A percentile compares a stretch with the other conserved stretches of the same genome.
Conservation (phyloP, 92 coral and sea anemone species). For the Phenganax marumi region DNA sequence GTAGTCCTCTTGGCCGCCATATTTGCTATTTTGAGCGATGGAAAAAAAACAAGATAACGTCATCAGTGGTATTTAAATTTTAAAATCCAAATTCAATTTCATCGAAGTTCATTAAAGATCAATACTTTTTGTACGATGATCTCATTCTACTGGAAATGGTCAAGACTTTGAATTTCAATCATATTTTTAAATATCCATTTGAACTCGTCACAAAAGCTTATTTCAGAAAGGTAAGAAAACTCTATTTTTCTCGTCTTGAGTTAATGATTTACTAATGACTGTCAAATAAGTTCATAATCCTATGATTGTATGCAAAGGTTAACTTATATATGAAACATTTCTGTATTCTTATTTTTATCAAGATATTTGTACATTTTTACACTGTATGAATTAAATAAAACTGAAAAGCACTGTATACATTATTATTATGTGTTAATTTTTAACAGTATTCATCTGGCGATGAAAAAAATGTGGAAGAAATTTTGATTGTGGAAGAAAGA, state of each 20-base stretch:
- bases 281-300: neutral
- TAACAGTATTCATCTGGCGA: slow-evolving; percentile 75
- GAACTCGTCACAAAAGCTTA: slow-evolving; percentile 80
- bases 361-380: no score
- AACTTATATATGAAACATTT: no score
- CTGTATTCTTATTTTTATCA: no score
- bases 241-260: neutral
- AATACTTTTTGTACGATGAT: no score
- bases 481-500: slow-evolving; percentile 69
- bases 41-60: neutral
- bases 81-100: neutral
- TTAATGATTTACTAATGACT: neutral
- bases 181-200: slow-evolving; percentile 86
- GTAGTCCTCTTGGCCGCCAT: slow-evolving; percentile 51
- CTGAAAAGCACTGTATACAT: no score
- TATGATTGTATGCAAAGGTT: neutral
- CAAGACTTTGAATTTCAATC: slow-evolving; percentile 63
- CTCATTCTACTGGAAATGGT: slow-evolving; percentile 55
- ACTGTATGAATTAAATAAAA: no score
- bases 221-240: slow-evolving; percentile 73
- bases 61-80: neutral
- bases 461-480: slow-evolving; percentile 78
- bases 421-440: neutral
- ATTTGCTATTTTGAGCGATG: slow-evolving; percentile 19
- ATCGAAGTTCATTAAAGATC: no score